Evolutionary conservation across 2,888 invertebrate genomes (phyloP).

Genomic region (Amiota mariae): DNA sequence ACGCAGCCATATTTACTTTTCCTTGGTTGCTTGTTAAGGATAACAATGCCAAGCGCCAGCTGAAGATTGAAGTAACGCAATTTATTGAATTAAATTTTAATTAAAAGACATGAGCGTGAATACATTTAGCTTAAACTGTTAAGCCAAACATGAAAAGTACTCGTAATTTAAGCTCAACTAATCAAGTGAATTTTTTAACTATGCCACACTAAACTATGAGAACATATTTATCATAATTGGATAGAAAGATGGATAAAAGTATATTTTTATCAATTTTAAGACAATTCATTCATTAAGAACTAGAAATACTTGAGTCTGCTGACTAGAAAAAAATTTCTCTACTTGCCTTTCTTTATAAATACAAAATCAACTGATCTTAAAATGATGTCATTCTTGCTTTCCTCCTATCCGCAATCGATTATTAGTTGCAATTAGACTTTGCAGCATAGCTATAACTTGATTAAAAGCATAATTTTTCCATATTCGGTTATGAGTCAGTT

Average conservation of each 20-base stretch:
- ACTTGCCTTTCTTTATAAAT: too few species aligned
- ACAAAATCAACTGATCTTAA: too few species aligned
- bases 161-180: too few species aligned
- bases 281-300: too few species aligned
- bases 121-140: conserved; percentile 45
- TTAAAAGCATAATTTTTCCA: conserved; percentile 24
- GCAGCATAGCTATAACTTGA: conserved; percentile 20
- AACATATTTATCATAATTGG: too few species aligned
- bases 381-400: not conserved
- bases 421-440: conserved; percentile 24
- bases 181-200: too few species aligned
- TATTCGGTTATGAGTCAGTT: conserved; percentile 4
- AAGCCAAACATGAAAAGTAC: too few species aligned
- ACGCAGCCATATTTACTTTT: conserved; percentile 42
- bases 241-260: too few species aligned
- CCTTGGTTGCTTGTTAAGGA: conserved; percentile 22
- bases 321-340: too few species aligned
- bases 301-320: too few species aligned
- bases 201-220: too few species aligned
- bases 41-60: not conserved
- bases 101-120: conserved; percentile 58
- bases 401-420: not conserved
- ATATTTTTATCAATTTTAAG: too few species aligned
- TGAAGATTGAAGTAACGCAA: conserved; percentile 41
- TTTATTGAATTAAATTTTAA: conserved; percentile 66